Base-by-base conservation (phyloP, 2,113 vertebrate genomes). In the Oreochromis spilurus region DNA sequence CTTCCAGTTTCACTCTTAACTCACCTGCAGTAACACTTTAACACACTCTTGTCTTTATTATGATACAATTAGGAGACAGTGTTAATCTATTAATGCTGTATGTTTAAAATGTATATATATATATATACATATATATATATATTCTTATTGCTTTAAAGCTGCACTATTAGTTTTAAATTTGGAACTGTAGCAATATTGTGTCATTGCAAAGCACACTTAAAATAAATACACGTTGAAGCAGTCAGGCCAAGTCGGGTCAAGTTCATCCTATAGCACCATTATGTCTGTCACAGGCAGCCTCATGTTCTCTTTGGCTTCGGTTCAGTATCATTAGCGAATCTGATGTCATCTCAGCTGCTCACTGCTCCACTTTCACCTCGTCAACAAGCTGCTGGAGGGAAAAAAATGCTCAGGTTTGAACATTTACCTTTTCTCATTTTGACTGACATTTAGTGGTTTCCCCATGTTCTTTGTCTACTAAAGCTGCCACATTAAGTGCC, bases 181-280 rank as follows among this genome's bases (percentile, higher is more conserved):
- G 13, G 79, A 82, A 38, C 24, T 34, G 13, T 80, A 34, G 72
- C 26, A 24, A 54, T 19, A 31, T 50, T 60, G 6, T 14, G 48
- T 81, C 31, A 87, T 48, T 78, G 82, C 58, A 83, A 58, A 89
- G 85, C 82, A 79, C 13, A 21, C 83, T 53, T 65, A 75, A 84
- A 88, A 84, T 86, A 58, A 87, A 88, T 82, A 75, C 75, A 87
- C 67, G 52, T 38, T 24, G 26, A 82, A 48, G 79, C 82, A 70
- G 36, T 19, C 54, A 31, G 70, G 38, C 79, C 40, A 50, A 58
- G 54, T 81, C 2, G 9, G 54, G 87, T 94, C 87, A 85, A 40
- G 92, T 92, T 93, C 55, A 89, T 91, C 84, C 83, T 94, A 53
- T 84, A 92, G 91, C 91, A 90, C 78, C 91, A 79, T 85, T 81